Percentiles rank a stretch among this genome's conserved stretches.
phyloP scores from a whole-genome alignment of 2,797 vertebrate genomes.

The Rachycentron canadum region DNA sequence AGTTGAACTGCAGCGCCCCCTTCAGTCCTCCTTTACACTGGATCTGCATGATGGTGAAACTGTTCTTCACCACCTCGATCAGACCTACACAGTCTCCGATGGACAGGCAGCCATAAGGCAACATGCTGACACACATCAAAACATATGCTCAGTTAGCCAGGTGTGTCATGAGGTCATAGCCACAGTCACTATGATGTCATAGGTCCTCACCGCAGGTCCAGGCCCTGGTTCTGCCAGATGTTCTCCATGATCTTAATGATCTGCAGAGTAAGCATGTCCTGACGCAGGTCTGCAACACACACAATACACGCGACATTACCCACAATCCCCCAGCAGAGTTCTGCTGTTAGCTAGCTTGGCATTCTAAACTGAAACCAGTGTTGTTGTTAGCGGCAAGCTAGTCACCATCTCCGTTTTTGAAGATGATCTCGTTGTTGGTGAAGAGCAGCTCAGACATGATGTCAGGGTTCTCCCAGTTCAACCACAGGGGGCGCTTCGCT shows the following conservation, averaged over 20 bases:
- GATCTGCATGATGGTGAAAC: conserved; percentile 91
- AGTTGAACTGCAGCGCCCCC: conserved; percentile 91
- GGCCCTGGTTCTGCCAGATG: conserved; percentile 88
- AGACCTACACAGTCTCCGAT: conserved; percentile 88
- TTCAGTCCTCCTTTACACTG: conserved; percentile 91
- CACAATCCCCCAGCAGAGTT: neutral
- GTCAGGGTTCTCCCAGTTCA: conserved; percentile 89
- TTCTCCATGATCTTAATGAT: conserved; percentile 88
- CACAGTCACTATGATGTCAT: neutral
- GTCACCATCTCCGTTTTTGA: conserved; percentile 87
- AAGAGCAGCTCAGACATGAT: conserved; percentile 88
- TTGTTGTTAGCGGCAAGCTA: neutral
- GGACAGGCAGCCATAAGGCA: conserved; percentile 87
- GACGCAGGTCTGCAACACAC: conserved; percentile 74
- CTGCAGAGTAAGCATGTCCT: conserved; percentile 87
- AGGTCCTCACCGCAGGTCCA: conserved; percentile 82
- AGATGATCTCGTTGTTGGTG: conserved; percentile 88
- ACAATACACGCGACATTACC: conserved; percentile 14
- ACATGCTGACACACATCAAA: conserved; percentile 75
- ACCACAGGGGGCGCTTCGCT: conserved; percentile 86
- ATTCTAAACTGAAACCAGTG: neutral
- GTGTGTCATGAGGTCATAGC: conserved; percentile 22
- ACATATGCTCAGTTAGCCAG: conserved; percentile 32
- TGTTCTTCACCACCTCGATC: conserved; percentile 87
- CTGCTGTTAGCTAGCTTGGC: neutral